Evolutionary conservation across 2,113 vertebrate species (phyloP), one percentile per base, ranked within the genome.

Genomic region (Protobothrops flavoviridis): DNA sequence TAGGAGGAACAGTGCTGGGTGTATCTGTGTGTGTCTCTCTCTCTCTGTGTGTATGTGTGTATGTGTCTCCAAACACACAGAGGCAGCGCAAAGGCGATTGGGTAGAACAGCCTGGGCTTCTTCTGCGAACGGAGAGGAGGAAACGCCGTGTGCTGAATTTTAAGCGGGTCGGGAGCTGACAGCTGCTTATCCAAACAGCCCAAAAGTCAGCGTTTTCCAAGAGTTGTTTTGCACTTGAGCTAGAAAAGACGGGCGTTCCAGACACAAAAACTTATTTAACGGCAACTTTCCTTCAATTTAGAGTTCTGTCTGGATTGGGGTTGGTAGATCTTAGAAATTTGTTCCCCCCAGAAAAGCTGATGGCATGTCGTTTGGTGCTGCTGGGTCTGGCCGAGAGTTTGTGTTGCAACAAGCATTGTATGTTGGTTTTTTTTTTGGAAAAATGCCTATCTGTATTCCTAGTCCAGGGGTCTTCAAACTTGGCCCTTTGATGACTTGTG

Each of bases 161-260:
- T 23, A 96, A 96, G 61, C 39, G 45, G n/a, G n/a, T 13, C 5
- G 87, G 92, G 93, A 94, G 94, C 94, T 74, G 61, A 45, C 43
- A 94, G 94, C 93, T 95, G 91, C 91, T 94, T 93, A 85, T 91
- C 93, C 95, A 15, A 96, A 87, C 56, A 64, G 43, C 45, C 33
- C 94, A 95, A 95, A 96, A 95, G 95, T 94, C 95, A 96, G 94
- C 95, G 91, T 94, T n/a, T 90, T 95, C 95, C 94, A 96, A 94
- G 85, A 2, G 43, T 88, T 96, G 86, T 74, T 55, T 94, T 88
- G 53, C 91, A 94, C 93, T 96, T 94, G 86, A 94, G 94, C 94
- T 95, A 12, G 20, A 55, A 91, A 89, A 95, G 92, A 94, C 52
- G 91, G 87, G 94, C 94, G 74, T 90, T 94, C 93, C 94, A 93